Base-by-base conservation (phyloP, 2,888 invertebrate genomes). In the Pristionchus exspectatus region DNA sequence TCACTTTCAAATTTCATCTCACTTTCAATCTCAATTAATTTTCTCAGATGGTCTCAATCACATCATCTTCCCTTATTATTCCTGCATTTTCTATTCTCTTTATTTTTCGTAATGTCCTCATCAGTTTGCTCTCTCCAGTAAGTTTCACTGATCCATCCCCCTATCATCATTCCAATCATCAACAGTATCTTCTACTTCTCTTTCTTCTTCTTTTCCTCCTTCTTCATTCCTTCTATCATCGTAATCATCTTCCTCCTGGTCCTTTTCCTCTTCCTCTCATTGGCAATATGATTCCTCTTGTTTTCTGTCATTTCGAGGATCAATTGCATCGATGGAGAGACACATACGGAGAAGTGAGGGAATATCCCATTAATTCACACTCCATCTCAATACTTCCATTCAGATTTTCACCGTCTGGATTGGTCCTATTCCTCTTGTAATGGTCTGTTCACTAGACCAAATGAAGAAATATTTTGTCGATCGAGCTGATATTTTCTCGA, bases 321-420 rank as follows among this genome's bases (percentile, higher is more conserved):
- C 81, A 38, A 50, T 59, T 89, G 12, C 89, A 81, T 12, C 27
- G 30, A 66, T 89, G 89, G 89, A 89, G 89, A 56, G 50, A 89
- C 14, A 27, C 56, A 30, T 89, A 83, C 24, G 89, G 89, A 33
- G 89, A 89, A 50, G 89, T 89, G 27, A 18, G 50, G 21, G 27
- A n/a, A 30, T n/a, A 87, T 12, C 16, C 16, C 12, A 21, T 9
- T 54, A 1, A 18, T 85, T 44, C 1, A 56, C n/a, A 27, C 38
- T 33, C 18, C 2, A 38, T 30, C 21, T 59, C 44, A 54, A 66
- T 18, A 66, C 38, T 27, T 87, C 7, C 27, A 44, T 66, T 54
- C 27, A 89, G 12, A 92, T 94, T 33, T 94, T 94, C 91, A 94
- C 94, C 5, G 93, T 94, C n/a, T 94, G 94, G 94, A 95, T 94